phyloP scores from a whole-genome alignment of 2,888 invertebrate genomes.

The Agrilus cyanescens region DNA sequence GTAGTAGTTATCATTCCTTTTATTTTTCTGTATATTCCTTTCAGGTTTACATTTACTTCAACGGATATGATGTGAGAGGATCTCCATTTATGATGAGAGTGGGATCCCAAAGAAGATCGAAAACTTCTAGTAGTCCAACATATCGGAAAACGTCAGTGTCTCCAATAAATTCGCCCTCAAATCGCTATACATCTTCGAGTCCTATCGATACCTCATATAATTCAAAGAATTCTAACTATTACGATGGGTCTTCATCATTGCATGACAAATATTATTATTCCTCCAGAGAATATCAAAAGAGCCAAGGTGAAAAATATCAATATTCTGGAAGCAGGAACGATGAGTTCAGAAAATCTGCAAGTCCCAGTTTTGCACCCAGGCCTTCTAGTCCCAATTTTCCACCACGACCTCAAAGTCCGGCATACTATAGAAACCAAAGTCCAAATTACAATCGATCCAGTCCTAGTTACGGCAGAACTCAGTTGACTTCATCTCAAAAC shows the following conservation, averaged over 20 bases:
- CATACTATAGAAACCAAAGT: constrained; percentile 2
- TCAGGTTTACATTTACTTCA: constrained; percentile 83
- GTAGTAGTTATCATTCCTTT: not conserved
- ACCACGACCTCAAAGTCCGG: constrained; percentile 26
- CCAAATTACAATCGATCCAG: constrained; percentile 8
- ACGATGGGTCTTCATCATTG: constrained; percentile 4
- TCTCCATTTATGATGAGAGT: constrained; percentile 82
- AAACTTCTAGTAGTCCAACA: constrained; percentile 39
- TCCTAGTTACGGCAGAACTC: constrained; percentile 7
- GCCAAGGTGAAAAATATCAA: too few relatives aligned
- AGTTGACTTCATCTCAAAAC: not conserved
- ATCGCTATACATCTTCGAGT: not conserved
- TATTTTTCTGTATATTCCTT: constrained; percentile 16
- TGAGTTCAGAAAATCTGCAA: constrained; percentile 11
- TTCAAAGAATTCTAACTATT: constrained; percentile 19
- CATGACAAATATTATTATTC: too few relatives aligned
- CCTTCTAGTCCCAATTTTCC: constrained; percentile 28
- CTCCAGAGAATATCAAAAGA: too few relatives aligned
- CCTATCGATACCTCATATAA: constrained; percentile 15
- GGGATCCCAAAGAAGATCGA: constrained; percentile 56
- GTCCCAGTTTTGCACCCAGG: constrained; percentile 18
- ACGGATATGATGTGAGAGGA: constrained; percentile 73
- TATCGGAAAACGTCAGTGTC: constrained; percentile 26
- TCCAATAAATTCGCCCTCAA: constrained; percentile 19
- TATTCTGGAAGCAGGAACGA: not conserved